Evolutionary conservation across 1,140 invertebrate genomes (phyloP), one percentile per base, ranked within the genome.

Genomic region (Eurytemora carolleeae): DNA sequence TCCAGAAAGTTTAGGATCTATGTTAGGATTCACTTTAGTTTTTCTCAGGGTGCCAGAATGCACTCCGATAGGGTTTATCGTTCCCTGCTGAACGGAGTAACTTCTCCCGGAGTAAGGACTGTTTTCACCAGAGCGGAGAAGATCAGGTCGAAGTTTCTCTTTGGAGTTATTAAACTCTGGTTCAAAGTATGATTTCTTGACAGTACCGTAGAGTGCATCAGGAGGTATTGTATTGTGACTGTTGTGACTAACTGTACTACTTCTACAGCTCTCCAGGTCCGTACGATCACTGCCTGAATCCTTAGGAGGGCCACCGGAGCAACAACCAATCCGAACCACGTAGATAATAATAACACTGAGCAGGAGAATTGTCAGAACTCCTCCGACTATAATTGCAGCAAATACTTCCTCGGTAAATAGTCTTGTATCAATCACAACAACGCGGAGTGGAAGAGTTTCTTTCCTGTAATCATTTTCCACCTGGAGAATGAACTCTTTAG

Each of bases 401-500:
- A 62, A 53, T 17, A 25, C 19, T 53, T 62, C 60, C 20, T 56
- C 52, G 15, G 60, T 58, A 56, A 53, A 65, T n/a, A 64, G 52
- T 15, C 19, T 1, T n/a, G 44, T 17, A 19, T 17, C 17, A 3
- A 59, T 17, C 21, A 20, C 22, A n/a, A 22, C 24, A n/a, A 3
- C 22, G 31, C 25, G 58, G n/a, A 26, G 56, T 61, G 17, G 3
- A 61, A 18, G 17, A 61, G 17, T 22, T 19, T 64, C 63, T 7
- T 57, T 58, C 1, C 69, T 69, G 20, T 64, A 54, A 24, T 65
- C 65, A 60, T 70, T 70, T 31, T 67, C 58, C 2, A 70, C 63
- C 23, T 66, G 59, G 12, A 70, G 58, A 12, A 61, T 63, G 55
- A 70, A 71, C 21, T 66, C 64, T 17, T 67, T 58, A 23, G 67